Conservation (phyloP, 2,797 vertebrate species). For the Squalus acanthias region DNA sequence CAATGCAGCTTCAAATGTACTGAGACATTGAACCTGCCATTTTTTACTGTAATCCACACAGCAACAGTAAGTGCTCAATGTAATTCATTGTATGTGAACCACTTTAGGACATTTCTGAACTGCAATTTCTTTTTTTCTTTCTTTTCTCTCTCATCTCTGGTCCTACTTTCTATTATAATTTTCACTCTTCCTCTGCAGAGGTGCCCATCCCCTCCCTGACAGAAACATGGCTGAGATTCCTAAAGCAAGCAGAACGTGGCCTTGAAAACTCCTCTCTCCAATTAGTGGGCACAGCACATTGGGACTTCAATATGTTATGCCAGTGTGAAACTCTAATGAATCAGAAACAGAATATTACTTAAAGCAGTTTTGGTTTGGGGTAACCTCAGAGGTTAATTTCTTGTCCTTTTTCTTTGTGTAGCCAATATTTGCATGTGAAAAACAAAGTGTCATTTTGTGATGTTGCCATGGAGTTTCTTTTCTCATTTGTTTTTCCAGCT, state of each 20-base stretch:
- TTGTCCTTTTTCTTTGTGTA: background rate
- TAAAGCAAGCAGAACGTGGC: background rate
- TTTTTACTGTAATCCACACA: background rate
- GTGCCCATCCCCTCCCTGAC: background rate
- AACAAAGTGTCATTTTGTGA: constrained; percentile 25
- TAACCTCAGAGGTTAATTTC: constrained; percentile 11
- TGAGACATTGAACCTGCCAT: background rate
- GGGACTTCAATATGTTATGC: background rate
- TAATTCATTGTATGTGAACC: background rate
- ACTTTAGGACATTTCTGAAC: background rate
- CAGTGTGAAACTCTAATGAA: background rate
- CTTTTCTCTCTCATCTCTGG: background rate
- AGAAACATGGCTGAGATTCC: background rate
- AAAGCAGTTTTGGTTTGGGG: background rate
- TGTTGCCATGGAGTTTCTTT: constrained; percentile 31
- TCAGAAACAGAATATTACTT: background rate
- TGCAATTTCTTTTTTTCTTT: background rate
- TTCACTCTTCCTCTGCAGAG: background rate
- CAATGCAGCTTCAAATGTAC: background rate
- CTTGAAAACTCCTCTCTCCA: background rate
- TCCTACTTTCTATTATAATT: background rate
- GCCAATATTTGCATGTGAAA: constrained; percentile 21
- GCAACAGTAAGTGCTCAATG: background rate
- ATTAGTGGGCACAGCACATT: background rate
- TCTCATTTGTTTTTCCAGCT: constrained; percentile 34